Evolutionary conservation across 2,797 vertebrate species (phyloP), one percentile per base, ranked within the genome.

Genomic region (Gephyroberyx darwinii): DNA sequence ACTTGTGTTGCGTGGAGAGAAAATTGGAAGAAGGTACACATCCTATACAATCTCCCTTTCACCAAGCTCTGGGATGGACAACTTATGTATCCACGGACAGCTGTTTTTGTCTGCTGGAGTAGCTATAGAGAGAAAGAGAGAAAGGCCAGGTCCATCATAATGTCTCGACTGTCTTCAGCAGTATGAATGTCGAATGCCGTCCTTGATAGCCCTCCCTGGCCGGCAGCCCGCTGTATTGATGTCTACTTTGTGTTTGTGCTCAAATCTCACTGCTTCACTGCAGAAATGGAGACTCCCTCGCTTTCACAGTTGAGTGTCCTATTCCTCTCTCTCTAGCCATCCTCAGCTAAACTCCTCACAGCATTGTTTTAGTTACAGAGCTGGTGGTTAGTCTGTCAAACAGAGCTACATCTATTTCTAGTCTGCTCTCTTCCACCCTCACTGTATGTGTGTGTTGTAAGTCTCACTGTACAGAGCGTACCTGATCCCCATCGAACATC

Each of bases 331-430:
- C 57, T 59, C 8, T 1, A 16, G 31, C 54, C 33, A 20, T 53
- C 60, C 73, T 43, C n/a, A 61, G 35, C 75, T 73, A 64, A 75
- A 48, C 58, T 70, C 26, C 33, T 47, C 48, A 8, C 54, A 74
- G 48, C 60, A 80, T 56, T 43, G 41, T 43, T 43, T 47, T 7
- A 69, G 48, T 64, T 53, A 52, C 70, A 86, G 78, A 81, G 79
- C 84, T 88, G 81, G 67, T 59, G 69, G 69, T 41, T 41, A 17
- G 53, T 13, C 2, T 0, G 54, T 50, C 55, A 67, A 65, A 65
- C 33, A 1, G 30, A 2, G 51, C 30, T 19, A 5, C 45, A 35
- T 60, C 43, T 33, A 45, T 35, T 64, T 59, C 58, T 16, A 17
- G n/a, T n/a, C 51, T 31, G 50, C 43, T 35, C 41, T 19, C 12